phyloP scores from a whole-genome alignment of 2,888 invertebrate genomes.

The Diaperis boleti region DNA sequence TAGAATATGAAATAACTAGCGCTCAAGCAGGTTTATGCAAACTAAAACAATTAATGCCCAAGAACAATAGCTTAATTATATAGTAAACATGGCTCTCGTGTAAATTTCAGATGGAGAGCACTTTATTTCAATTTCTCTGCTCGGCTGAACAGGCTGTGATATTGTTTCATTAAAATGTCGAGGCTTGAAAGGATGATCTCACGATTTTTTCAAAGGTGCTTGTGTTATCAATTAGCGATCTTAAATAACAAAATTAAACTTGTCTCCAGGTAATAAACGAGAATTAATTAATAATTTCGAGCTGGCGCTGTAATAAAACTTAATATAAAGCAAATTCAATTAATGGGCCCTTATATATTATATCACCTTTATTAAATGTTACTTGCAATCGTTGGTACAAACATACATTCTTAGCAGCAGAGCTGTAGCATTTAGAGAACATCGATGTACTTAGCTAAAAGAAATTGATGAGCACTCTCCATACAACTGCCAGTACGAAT shows the following conservation, averaged over 20 bases:
- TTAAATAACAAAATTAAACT: slow-evolving; percentile 28
- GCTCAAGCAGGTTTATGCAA: slow-evolving; percentile 44
- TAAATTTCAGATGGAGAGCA: slow-evolving; percentile 39
- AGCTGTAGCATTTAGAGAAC: too few species aligned
- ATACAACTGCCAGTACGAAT: too few species aligned
- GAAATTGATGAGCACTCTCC: too few species aligned
- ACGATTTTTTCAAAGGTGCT: slow-evolving; percentile 15
- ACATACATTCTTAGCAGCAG: too few species aligned
- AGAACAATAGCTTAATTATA: slow-evolving; percentile 44
- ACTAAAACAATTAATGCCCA: slow-evolving; percentile 43
- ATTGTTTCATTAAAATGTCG: slow-evolving; percentile 21
- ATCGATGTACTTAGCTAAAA: too few species aligned
- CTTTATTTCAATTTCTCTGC: slow-evolving; percentile 36
- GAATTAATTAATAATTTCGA: slow-evolving; percentile 31
- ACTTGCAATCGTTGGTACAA: slow-evolving; percentile 35
- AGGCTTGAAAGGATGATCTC: neutral
- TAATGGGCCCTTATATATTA: slow-evolving; percentile 24
- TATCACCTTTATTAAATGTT: slow-evolving; percentile 37
- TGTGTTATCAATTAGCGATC: slow-evolving; percentile 21
- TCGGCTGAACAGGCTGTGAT: slow-evolving; percentile 6
- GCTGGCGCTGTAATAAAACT: slow-evolving; percentile 28
- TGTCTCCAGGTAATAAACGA: slow-evolving; percentile 33
- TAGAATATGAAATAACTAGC: slow-evolving; percentile 41
- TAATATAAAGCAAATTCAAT: slow-evolving; percentile 33
- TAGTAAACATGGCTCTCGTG: slow-evolving; percentile 39